Evolutionary conservation across 2,797 vertebrate genomes (phyloP).

Genomic region (Melanotaenia nigrans): DNA sequence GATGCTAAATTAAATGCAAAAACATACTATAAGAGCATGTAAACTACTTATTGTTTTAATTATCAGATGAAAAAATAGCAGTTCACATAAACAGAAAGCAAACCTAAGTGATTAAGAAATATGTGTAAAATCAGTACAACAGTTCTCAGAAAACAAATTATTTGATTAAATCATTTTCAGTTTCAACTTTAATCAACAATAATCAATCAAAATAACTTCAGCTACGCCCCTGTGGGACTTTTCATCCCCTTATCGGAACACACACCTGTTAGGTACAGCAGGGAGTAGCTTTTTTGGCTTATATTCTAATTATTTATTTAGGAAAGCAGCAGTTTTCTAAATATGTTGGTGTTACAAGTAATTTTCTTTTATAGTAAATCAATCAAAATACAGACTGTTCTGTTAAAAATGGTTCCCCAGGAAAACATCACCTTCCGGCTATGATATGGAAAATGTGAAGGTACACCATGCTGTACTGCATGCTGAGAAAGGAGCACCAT

Average conservation of each 20-base stretch:
- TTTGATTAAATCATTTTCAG: constrained; percentile 12
- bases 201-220: constrained; percentile 5
- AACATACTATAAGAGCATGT: not conserved
- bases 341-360: not conserved
- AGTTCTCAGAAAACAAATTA: not conserved
- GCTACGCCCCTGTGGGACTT: not conserved
- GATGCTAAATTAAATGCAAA: not conserved
- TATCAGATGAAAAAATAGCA: not conserved
- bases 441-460: not conserved
- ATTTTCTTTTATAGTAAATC: constrained; percentile 4
- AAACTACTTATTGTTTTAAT: not conserved
- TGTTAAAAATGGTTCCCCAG: not conserved
- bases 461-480: not conserved
- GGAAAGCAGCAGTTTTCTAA: not conserved
- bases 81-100: too few species aligned
- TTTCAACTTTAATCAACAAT: not conserved
- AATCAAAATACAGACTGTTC: not conserved
- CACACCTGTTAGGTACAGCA: not conserved
- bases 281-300: not conserved
- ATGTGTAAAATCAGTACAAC: not conserved
- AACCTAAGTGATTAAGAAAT: not conserved
- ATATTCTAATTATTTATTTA: not conserved
- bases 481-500: not conserved
- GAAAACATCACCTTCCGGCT: not conserved
- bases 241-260: not conserved